Conservation (phyloP, 2,113 vertebrate species). For the Elaphurus davidianus region DNA sequence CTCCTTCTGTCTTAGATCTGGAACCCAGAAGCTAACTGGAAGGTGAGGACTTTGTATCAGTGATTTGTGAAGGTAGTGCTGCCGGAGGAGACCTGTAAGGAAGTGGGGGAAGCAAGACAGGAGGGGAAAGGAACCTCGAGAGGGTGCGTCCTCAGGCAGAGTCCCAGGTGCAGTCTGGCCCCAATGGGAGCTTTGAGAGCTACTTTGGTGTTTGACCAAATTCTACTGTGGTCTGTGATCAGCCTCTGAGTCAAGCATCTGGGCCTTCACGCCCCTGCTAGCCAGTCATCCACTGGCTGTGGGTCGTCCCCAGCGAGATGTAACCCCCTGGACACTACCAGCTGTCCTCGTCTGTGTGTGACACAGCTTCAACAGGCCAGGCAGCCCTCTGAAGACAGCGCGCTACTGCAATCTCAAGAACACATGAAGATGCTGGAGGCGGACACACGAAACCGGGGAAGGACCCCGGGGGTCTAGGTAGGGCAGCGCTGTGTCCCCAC, state of each 20-base stretch:
- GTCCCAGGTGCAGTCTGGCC: too few relatives aligned
- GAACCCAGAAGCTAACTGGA: background rate
- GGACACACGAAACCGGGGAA: too few relatives aligned
- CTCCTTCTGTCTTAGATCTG: background rate
- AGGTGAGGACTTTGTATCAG: background rate
- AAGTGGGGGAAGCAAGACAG: background rate
- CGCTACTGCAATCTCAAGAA: too few relatives aligned
- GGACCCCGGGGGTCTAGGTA: background rate
- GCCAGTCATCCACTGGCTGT: rapidly evolving
- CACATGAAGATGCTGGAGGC: too few relatives aligned
- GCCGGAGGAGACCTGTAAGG: background rate
- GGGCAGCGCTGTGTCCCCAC: rapidly evolving
- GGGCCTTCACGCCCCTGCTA: background rate
- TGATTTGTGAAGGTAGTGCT: background rate
- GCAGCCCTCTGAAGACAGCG: background rate
- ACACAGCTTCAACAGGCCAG: background rate
- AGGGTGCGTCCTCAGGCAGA: too few relatives aligned
- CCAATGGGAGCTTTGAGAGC: background rate
- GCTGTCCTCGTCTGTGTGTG: background rate
- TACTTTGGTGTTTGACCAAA: background rate
- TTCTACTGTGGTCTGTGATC: background rate
- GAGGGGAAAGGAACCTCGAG: background rate
- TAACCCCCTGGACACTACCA: background rate
- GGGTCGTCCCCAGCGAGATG: background rate
- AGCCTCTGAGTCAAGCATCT: too few relatives aligned